These are phyloP conservation scores for Morpho achilles DNA, from an alignment of 2,888 invertebrate species.

Conservation along the genomic window DNA sequence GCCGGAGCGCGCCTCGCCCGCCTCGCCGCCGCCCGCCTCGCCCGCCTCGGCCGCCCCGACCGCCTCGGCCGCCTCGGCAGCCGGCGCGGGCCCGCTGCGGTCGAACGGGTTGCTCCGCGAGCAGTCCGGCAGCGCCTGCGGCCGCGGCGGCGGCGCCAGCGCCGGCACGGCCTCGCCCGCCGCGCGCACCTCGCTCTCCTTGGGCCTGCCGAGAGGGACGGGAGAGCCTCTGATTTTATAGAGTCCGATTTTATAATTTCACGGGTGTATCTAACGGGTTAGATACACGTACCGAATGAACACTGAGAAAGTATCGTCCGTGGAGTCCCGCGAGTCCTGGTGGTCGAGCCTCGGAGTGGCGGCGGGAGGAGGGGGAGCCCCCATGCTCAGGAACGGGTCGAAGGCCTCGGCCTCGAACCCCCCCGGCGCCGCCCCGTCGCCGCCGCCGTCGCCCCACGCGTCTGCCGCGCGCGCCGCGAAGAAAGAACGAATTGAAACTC, in stretches of 20 bases:
- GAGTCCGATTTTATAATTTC: too few relatives aligned
- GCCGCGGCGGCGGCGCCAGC: constrained; percentile 87
- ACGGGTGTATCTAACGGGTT: neutral
- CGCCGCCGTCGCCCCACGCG: constrained; percentile 58
- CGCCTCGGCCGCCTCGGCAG: constrained; percentile 42
- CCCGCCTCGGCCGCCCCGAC: constrained; percentile 43
- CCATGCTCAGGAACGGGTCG: constrained; percentile 89
- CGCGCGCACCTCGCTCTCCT: constrained; percentile 53
- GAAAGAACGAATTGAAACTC: too few relatives aligned
- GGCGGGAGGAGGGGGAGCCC: constrained; percentile 85
- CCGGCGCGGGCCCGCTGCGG: constrained; percentile 65
- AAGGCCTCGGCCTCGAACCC: constrained; percentile 87
- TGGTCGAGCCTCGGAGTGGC: constrained; percentile 82
- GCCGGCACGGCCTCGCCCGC: constrained; percentile 78
- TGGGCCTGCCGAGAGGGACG: constrained; percentile 63
- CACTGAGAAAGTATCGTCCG: constrained; percentile 88
- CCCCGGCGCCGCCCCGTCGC: constrained; percentile 54
- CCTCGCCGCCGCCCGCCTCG: constrained; percentile 35
- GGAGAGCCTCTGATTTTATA: too few relatives aligned
- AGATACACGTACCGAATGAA: constrained; percentile 85
- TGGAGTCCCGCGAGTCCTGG: constrained; percentile 86
- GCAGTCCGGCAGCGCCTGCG: constrained; percentile 68
- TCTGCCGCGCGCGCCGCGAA: constrained; percentile 32
- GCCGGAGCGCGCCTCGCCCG: constrained; percentile 35
- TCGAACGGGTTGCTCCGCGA: constrained; percentile 90